Conservation (phyloP, 2,888 invertebrate genomes). For the Alsophila aescularia region DNA sequence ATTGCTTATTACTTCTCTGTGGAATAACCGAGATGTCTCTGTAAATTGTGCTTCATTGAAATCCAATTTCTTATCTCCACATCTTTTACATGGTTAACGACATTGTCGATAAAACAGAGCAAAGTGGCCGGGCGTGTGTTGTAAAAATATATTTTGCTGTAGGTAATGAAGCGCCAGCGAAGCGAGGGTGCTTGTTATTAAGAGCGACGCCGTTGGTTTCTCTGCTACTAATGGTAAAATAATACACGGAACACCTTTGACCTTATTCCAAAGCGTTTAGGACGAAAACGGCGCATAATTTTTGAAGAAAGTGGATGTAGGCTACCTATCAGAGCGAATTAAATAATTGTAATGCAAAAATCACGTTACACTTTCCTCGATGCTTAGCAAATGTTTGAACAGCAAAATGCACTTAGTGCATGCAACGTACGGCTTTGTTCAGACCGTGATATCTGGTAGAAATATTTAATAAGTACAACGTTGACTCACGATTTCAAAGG, state of each 20-base stretch:
- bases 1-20: conserved; percentile 15
- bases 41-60: conserved; percentile 6
- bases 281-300: conserved; percentile 1
- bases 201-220: not conserved
- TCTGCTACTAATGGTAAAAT: not conserved
- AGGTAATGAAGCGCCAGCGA: conserved; percentile 1
- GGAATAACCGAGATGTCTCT: conserved; percentile 6
- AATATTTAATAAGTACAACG: not conserved
- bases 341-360: conserved; percentile 4
- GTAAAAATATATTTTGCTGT: not conserved
- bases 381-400: conserved; percentile 21
- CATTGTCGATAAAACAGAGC: not conserved
- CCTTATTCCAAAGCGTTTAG: not conserved
- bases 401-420: conserved; percentile 10
- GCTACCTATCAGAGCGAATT: conserved; percentile 8
- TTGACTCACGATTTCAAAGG: not conserved
- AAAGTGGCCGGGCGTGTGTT: not conserved
- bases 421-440: not conserved
- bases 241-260: not conserved
- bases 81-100: not conserved
- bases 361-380: conserved; percentile 11
- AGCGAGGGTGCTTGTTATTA: conserved; percentile 6
- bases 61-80: conserved; percentile 1
- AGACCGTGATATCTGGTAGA: not conserved
- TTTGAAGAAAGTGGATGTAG: not conserved